phyloP scores from a whole-genome alignment of 2,797 vertebrate species.

The Arrhamphus sclerolepis region DNA sequence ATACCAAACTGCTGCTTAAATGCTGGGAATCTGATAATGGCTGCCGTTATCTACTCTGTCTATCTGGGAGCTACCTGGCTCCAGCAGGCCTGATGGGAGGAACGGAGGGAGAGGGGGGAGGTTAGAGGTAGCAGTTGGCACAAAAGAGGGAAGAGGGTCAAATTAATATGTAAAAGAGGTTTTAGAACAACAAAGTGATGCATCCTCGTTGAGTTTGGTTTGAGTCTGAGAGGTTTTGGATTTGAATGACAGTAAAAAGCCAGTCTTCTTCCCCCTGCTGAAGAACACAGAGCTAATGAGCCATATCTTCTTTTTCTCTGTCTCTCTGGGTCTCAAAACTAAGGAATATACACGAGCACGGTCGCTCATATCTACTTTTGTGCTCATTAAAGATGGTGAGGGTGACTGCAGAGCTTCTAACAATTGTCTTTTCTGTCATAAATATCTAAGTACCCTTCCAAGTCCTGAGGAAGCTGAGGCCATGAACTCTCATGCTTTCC shows the following conservation, averaged over 20 bases:
- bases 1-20: conserved; percentile 59
- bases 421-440: too few relatives aligned
- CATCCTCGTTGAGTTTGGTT: not conserved
- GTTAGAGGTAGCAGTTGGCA: conserved; percentile 7
- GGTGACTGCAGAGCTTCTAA: too few relatives aligned
- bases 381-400: too few relatives aligned
- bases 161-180: not conserved
- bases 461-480: too few relatives aligned
- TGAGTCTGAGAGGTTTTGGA: not conserved
- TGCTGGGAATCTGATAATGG: conserved; percentile 71
- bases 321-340: conserved; percentile 10
- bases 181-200: not conserved
- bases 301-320: conserved; percentile 3
- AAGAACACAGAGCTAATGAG: conserved; percentile 29
- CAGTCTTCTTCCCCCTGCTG: not conserved
- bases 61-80: conserved; percentile 68
- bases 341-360: not conserved
- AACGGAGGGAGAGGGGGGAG: not conserved
- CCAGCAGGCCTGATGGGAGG: conserved; percentile 44
- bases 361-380: too few relatives aligned
- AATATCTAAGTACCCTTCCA: too few relatives aligned
- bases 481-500: too few relatives aligned
- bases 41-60: conserved; percentile 66
- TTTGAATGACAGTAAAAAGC: conserved; percentile 4
- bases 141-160: conserved; percentile 1